phyloP scores from a whole-genome alignment of 1,140 invertebrate genomes.

The Araneus ventricosus region DNA sequence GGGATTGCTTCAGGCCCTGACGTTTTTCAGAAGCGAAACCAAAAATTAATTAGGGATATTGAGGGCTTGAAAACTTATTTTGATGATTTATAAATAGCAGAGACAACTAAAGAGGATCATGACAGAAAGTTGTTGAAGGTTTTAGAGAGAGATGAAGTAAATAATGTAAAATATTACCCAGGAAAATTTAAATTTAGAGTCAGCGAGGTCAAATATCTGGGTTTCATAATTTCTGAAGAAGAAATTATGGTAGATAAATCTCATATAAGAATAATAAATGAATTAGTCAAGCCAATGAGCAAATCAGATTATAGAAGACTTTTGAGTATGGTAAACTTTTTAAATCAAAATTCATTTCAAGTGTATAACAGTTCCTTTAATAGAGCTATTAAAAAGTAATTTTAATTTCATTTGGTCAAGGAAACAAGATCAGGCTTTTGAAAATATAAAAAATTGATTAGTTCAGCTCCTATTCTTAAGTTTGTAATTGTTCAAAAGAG shows the following conservation, averaged over 20 bases:
- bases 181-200: conserved; percentile 77
- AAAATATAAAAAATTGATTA: conserved; percentile 41
- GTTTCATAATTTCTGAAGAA: not conserved
- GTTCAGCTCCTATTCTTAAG: conserved; percentile 46
- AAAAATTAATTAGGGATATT: conserved; percentile 45
- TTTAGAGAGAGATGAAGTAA: conserved; percentile 78
- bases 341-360: conserved; percentile 69
- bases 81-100: conserved; percentile 38
- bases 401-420: conserved; percentile 56
- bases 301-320: conserved; percentile 58
- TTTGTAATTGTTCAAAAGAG: not conserved
- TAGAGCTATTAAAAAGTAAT: conserved; percentile 47
- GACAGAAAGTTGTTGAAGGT: conserved; percentile 76
- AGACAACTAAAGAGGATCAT: conserved; percentile 75
- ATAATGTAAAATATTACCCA: conserved; percentile 79
- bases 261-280: conserved; percentile 79
- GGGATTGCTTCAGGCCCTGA: conserved; percentile 81
- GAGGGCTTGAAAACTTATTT: conserved; percentile 27
- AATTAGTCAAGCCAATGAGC: conserved; percentile 4
- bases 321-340: conserved; percentile 61
- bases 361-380: conserved; percentile 40
- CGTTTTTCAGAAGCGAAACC: conserved; percentile 22
- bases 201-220: conserved; percentile 43
- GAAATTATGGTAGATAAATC: conserved; percentile 78
- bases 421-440: conserved; percentile 35